Evolutionary conservation across 2,113 vertebrate genomes (phyloP).

Genomic region (Heterocephalus glaber): DNA sequence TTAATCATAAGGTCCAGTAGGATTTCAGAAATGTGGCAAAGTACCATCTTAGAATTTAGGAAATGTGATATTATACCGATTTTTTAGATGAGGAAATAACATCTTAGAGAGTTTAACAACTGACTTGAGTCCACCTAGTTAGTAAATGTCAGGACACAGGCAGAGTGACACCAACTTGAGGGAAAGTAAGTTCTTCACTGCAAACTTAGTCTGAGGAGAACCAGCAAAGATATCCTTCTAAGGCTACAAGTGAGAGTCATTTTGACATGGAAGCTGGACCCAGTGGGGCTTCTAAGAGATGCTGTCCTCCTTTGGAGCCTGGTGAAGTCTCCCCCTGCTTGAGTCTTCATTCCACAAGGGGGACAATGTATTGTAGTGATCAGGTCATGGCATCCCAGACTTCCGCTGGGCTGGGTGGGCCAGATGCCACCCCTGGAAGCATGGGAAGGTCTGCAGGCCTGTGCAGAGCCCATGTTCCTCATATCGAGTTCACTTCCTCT

Average conservation of each 20-base stretch:
- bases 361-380: background rate
- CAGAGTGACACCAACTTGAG: background rate
- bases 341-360: too few relatives aligned
- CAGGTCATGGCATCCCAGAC: background rate
- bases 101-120: background rate
- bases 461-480: background rate
- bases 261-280: background rate
- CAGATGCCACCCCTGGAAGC: fast-evolving
- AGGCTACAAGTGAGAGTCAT: background rate
- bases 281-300: background rate
- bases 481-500: background rate
- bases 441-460: background rate
- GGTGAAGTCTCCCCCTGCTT: background rate
- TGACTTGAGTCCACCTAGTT: background rate
- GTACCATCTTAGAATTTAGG: background rate
- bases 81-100: background rate
- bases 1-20: background rate
- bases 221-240: background rate
- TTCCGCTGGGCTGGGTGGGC: too few relatives aligned
- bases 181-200: background rate
- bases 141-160: background rate
- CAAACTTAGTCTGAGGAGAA: background rate
- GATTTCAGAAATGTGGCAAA: slow-evolving; percentile 15
- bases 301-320: background rate
- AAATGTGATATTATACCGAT: background rate